Base-by-base conservation (phyloP, 2,113 vertebrate genomes). In the Apeltes quadracus region DNA sequence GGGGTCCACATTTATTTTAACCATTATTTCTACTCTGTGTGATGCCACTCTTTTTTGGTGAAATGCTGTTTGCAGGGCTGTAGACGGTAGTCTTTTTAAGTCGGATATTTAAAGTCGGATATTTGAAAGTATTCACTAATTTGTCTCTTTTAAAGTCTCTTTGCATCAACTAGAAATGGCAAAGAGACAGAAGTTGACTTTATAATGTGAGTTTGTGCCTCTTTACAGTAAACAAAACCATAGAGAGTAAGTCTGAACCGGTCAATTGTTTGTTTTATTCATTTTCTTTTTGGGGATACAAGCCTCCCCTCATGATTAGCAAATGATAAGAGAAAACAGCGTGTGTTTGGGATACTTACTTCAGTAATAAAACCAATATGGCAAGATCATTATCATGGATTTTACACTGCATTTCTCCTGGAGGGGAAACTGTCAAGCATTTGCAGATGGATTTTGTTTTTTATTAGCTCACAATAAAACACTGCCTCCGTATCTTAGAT, bases 331-430 rank as follows among this genome's bases (percentile, higher is more conserved):
- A 84, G 72, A 62, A 90, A 88, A 69, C 82, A 92, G 83, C 87
- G 74, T 87, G 85, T 70, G 87, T 77, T 61, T 77, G 56, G 74
- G 64, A 86, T 76, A 87, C 86, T 78, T 88, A 87, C 83, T 88
- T 78, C 72, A 87, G 90, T 87, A 75, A 91, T 92, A 93, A 93
- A 93, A 90, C 84, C 86, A 91, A 92, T 91, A 93, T 90, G 88
- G 86, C 77, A 73, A 85, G 89, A 91, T 92, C 91, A 93, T 93
- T 93, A 90, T 89, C 88, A 87, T 87, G 75, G 86, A 87, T 90
- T 92, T 90, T 90, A 91, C 90, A 75, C 51, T 82, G 85, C 79
- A 89, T 87, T 87, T 80, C 79, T 91, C 90, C 91, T 89, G 81
- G 80, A 93, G 90, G 91, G 87, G 72, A 91, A 85, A 89, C 87